Base-by-base conservation (phyloP, 23 tunicate genomes). In the Aplidium turbinatum region DNA sequence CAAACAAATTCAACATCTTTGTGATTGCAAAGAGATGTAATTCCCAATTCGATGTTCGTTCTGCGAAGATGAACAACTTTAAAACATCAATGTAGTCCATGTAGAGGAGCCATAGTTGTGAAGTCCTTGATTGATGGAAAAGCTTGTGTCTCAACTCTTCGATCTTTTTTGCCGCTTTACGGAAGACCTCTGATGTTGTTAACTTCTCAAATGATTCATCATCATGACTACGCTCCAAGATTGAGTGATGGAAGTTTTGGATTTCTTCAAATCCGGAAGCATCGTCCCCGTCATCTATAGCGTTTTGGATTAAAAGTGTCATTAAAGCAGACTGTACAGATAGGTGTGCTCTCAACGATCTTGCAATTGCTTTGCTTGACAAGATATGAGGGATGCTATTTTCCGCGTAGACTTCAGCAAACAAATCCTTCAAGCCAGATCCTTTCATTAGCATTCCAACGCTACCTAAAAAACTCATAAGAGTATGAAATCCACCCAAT, bases 401-500 rank as follows among this genome's bases (percentile, higher is more conserved):
- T 24, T 61, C 68, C 9, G 13, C 35, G n/a, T 61, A 61, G 20
- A 61, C n/a, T 61, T 61, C 35, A 4, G n/a, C 68, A 28, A 61
- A 32, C 9, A 61, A 5, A 4, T 19, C 9, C 68, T 61, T 26
- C 24, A 61, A 19, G 16, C 68, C 68, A 30, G 68, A 30, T 16
- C 35, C 68, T 61, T n/a, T 32, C 68, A 61, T 61, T 6, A 61
- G 24, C 9, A 19, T 61, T 30, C 68, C 35, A 19, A 61, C 30
- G 9, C 38, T 32, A 26, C 35, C 68, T 26, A 61, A 36, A 6
- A 61, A 30, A 19, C 38, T 61, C 68, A 61, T 61, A 19, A 61
- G 9, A 4, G 68, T 61, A 28, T 61, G 68, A 19, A 61, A 61
- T 26, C 68, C 36, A 61, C 68, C 68, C 13, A 61, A 9, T 22